Conservation (phyloP, 2,888 invertebrate genomes). For the Limnephilus auricula region DNA sequence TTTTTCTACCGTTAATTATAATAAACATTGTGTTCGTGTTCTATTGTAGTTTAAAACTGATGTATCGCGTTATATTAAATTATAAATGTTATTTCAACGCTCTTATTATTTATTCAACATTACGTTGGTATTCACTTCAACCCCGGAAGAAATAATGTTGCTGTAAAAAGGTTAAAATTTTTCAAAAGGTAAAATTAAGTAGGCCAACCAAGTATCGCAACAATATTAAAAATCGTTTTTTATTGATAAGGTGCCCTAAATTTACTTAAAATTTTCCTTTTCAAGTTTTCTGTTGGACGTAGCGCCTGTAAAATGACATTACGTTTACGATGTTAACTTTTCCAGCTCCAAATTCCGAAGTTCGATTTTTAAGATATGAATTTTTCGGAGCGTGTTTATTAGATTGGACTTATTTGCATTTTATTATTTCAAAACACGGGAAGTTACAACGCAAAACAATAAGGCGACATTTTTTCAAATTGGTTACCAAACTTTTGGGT, state of each 20-base stretch:
- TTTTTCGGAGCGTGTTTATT: slow-evolving; percentile 44
- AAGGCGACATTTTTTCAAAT: slow-evolving; percentile 40
- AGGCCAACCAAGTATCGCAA: background rate
- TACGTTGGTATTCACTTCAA: background rate
- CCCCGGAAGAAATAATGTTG: background rate
- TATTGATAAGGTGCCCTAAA: background rate
- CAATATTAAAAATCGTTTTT: background rate
- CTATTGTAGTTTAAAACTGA: background rate
- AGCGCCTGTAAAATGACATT: slow-evolving; percentile 41
- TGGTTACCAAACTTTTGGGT: slow-evolving; percentile 29
- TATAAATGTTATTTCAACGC: background rate
- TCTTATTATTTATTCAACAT: background rate
- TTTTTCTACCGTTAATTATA: too few species aligned
- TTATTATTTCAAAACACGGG: slow-evolving; percentile 58
- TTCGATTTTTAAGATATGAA: slow-evolving; percentile 61
- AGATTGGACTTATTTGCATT: slow-evolving; percentile 63
- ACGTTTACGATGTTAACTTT: slow-evolving; percentile 44
- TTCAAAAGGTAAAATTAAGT: background rate
- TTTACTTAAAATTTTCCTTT: background rate
- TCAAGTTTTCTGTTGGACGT: background rate
- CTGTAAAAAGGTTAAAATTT: background rate
- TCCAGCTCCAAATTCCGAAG: slow-evolving; percentile 54
- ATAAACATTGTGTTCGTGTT: background rate
- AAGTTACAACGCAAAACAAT: slow-evolving; percentile 14
- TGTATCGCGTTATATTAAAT: background rate